Conservation (phyloP, 92 coral and sea anemone species). For the Nematostella vectensis region DNA sequence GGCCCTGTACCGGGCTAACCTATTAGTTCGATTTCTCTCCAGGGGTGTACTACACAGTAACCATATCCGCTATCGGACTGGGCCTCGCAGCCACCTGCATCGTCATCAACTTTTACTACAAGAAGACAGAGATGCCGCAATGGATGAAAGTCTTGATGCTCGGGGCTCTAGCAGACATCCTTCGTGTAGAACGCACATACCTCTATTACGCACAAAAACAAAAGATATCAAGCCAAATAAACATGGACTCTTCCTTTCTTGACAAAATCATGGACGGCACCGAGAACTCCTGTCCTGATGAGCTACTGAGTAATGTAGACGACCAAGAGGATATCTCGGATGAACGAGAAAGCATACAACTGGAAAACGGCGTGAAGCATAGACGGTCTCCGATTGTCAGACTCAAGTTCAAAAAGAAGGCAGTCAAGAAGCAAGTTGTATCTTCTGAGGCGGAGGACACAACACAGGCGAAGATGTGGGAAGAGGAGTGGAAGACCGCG, state of each 20-base stretch:
- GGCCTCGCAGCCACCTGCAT: conserved; percentile 64
- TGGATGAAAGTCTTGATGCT: conserved; percentile 54
- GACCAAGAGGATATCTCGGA: not conserved
- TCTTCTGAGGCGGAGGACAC: conserved; percentile 7
- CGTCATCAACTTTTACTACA: conserved; percentile 66
- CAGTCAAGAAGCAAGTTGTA: not conserved
- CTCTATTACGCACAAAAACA: not conserved
- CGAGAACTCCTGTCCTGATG: not conserved
- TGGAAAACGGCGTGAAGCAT: not conserved
- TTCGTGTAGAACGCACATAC: conserved; percentile 18
- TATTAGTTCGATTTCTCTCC: no score
- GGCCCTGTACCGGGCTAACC: no score
- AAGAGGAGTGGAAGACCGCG: conserved; percentile 71
- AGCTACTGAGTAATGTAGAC: not conserved
- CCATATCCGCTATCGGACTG: conserved; percentile 50
- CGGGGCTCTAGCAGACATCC: conserved; percentile 30
- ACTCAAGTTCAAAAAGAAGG: not conserved
- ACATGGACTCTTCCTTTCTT: not conserved
- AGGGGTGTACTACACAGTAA: conserved; percentile 65
- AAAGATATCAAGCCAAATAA: not conserved
- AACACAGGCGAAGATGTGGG: conserved; percentile 20
- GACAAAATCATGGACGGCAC: not conserved
- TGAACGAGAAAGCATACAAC: not conserved
- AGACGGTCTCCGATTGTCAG: not conserved
- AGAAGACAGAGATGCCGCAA: conserved; percentile 59